Conservation (phyloP, 2,113 vertebrate genomes). For the Silurus meridionalis region DNA sequence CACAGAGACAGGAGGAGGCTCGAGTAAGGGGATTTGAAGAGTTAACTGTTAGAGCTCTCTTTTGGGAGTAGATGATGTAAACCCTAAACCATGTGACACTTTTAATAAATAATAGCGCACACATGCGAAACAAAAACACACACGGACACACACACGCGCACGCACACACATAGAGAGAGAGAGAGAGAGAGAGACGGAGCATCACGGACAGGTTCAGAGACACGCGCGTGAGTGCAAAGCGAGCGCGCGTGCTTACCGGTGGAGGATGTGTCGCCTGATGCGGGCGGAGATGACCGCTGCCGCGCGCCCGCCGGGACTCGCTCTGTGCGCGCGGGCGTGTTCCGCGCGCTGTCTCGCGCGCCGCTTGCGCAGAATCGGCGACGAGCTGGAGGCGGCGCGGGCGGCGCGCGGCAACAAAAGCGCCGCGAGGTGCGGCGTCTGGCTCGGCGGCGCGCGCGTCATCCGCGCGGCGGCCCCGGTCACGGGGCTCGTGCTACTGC, state of each 20-base stretch:
- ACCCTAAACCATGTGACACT: constrained; percentile 79
- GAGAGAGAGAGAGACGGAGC: background rate
- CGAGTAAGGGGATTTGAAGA: constrained; percentile 60
- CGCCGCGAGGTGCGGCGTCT: constrained; percentile 38
- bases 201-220: background rate
- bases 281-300: constrained; percentile 64
- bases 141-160: background rate
- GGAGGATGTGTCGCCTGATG: constrained; percentile 79
- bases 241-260: constrained; percentile 35
- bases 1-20: background rate
- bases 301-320: constrained; percentile 64
- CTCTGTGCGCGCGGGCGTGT: constrained; percentile 59
- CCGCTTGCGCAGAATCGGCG: constrained; percentile 79
- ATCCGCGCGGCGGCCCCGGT: constrained; percentile 70
- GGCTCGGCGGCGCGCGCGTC: constrained; percentile 63
- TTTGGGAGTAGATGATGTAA: constrained; percentile 84
- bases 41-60: constrained; percentile 73
- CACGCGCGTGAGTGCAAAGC: background rate
- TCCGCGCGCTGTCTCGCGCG: constrained; percentile 71
- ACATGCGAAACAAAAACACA: constrained; percentile 61
- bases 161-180: background rate
- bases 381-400: constrained; percentile 74
- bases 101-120: constrained; percentile 77
- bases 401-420: constrained; percentile 23
- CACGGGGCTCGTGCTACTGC: constrained; percentile 71